phyloP scores from a whole-genome alignment of 2,888 invertebrate genomes.

The Sycophila texana region DNA sequence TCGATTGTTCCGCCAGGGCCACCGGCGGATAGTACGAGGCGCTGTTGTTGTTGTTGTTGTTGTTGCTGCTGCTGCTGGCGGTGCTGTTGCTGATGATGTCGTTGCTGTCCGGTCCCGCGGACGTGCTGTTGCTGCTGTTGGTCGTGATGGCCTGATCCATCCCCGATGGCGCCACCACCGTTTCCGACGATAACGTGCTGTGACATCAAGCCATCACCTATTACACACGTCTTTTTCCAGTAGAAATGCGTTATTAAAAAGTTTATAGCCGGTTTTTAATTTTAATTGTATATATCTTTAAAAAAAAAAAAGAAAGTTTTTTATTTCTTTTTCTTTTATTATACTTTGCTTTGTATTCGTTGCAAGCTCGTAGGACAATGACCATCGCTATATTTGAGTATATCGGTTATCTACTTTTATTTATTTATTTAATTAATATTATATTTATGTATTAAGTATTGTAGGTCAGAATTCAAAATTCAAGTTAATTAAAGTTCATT shows the following conservation, averaged over 20 bases:
- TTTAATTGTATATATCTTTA: too few relatives aligned
- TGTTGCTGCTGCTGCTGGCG: slow-evolving; percentile 69
- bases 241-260: slow-evolving; percentile 43
- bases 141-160: slow-evolving; percentile 60
- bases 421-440: too few relatives aligned
- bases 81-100: slow-evolving; percentile 65
- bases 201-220: slow-evolving; percentile 67
- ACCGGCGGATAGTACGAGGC: slow-evolving; percentile 72
- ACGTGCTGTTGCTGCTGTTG: slow-evolving; percentile 68
- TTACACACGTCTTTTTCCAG: slow-evolving; percentile 59
- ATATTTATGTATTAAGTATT: too few relatives aligned
- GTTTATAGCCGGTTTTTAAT: neutral
- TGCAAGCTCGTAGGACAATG: too few relatives aligned
- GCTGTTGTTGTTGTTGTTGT: slow-evolving; percentile 71
- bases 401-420: too few relatives aligned
- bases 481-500: too few relatives aligned
- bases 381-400: too few relatives aligned
- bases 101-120: slow-evolving; percentile 62
- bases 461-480: too few relatives aligned
- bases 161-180: slow-evolving; percentile 65
- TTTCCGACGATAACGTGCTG: slow-evolving; percentile 74
- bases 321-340: too few relatives aligned
- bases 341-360: too few relatives aligned
- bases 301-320: too few relatives aligned
- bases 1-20: slow-evolving; percentile 67